These are phyloP conservation scores for Pentamera pediparva DNA, from an alignment of 53 echinoderm and acorn worm species.

Conservation along the genomic window DNA sequence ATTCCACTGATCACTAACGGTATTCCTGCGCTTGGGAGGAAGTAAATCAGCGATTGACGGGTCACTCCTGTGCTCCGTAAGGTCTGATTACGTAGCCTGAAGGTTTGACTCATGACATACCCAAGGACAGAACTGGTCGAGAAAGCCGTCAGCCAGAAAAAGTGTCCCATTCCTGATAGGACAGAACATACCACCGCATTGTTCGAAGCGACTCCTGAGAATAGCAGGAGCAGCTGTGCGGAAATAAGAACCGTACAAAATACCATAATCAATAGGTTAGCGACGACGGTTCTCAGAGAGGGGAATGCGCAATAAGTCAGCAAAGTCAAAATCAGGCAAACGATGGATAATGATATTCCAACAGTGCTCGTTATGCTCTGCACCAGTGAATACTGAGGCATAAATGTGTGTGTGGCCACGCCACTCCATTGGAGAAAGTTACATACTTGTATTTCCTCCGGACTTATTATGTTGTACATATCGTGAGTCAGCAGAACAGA, in stretches of 20 bases:
- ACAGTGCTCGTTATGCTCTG: background rate
- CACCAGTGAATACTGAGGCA: slow-evolving; percentile 2
- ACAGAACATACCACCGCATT: background rate
- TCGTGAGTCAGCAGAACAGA: background rate
- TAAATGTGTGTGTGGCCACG: background rate
- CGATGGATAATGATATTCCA: background rate
- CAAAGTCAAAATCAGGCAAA: background rate
- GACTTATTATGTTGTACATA: background rate
- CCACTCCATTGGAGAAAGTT: background rate
- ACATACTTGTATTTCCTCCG: background rate
- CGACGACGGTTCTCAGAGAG: background rate
- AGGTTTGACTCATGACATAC: background rate
- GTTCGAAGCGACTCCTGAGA: background rate
- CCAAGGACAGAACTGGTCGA: slow-evolving; percentile 1
- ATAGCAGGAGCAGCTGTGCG: slow-evolving; percentile 1
- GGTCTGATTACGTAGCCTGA: background rate
- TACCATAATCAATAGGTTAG: background rate
- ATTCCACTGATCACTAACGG: background rate
- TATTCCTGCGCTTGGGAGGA: background rate
- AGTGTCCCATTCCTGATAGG: background rate
- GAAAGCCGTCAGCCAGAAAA: slow-evolving; percentile 13
- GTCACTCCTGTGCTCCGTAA: background rate
- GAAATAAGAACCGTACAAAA: background rate
- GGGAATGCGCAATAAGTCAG: slow-evolving; percentile 5
- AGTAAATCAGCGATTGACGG: background rate